Evolutionary conservation across 2,797 vertebrate species (phyloP), one percentile per base, ranked within the genome.

Genomic region (Myripristis jacobus): DNA sequence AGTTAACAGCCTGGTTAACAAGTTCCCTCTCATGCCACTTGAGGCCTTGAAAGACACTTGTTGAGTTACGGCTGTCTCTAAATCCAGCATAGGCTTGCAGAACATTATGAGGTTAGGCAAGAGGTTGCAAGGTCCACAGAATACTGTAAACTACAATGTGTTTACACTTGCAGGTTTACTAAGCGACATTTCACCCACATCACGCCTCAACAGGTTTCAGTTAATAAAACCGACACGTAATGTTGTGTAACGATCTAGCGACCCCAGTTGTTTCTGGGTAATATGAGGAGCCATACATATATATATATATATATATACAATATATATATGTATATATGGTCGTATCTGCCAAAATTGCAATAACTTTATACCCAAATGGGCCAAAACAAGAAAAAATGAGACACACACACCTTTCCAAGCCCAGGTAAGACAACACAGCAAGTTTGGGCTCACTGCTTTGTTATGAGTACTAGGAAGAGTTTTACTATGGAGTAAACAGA

Each of bases 401-500:
- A 57, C 2, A 55, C 55, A 55, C 19, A 47, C 34, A 61, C 58
- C 24, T 18, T 51, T 63, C 24, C 19, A 54, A 48, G 5, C 13
- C 34, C 27, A 29, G 4, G 3, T 55, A 46, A 46, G 54, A 64
- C 73, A 58, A 61, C 61, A 73, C 29, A 74, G 73, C 76, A 80
- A 72, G 78, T 67, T 25, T 52, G 11, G 25, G 25, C 36, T 58
- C 6, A 34, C 29, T 70, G 46, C 36, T 65, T 70, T 34, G 13
- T 63, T 62, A 3, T 9, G n/a, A 34, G 52, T 56, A 69, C 36
- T 21, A 47, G 24, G 21, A 68, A 53, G 53, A 47, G 53, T 13
- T 38, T 36, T 10, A 66, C 66, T 47, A 48, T 52, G 68, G 47
- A 63, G 58, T 77, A 80, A 80, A 82, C 70, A 86, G 43, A 5